These are phyloP conservation scores for Hymenopus coronatus DNA, from an alignment of 2,888 invertebrate species.

Conservation along the genomic window DNA sequence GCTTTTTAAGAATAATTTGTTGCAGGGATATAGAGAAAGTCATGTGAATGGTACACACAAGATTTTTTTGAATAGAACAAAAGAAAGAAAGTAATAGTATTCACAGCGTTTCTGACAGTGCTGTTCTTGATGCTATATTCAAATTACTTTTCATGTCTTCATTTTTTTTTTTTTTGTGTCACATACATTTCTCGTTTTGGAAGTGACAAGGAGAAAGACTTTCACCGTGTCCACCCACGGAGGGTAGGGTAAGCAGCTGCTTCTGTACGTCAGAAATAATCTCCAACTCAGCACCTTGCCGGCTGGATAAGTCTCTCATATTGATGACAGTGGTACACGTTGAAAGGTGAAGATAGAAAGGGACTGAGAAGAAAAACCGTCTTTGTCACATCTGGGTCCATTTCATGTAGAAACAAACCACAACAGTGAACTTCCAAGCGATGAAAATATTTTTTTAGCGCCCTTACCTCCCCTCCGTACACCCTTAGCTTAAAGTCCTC, in stretches of 20 bases:
- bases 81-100: too few relatives aligned
- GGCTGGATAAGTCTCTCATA: neutral
- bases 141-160: too few relatives aligned
- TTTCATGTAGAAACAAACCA: neutral
- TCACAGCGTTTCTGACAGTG: too few relatives aligned
- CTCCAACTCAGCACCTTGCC: neutral
- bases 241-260: neutral
- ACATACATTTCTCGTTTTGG: too few relatives aligned
- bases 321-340: neutral
- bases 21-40: too few relatives aligned
- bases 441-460: neutral
- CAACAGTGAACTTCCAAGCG: neutral
- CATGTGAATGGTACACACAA: too few relatives aligned
- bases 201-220: too few relatives aligned
- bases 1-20: too few relatives aligned
- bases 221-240: neutral
- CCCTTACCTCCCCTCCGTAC: neutral
- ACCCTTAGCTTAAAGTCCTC: neutral
- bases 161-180: too few relatives aligned
- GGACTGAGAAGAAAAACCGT: neutral
- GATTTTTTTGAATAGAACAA: too few relatives aligned
- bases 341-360: neutral
- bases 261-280: neutral
- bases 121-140: too few relatives aligned
- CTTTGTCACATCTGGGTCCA: neutral